Conservation (phyloP, 2,888 invertebrate species). For the Scaptodrosophila latifasciaeformis region DNA sequence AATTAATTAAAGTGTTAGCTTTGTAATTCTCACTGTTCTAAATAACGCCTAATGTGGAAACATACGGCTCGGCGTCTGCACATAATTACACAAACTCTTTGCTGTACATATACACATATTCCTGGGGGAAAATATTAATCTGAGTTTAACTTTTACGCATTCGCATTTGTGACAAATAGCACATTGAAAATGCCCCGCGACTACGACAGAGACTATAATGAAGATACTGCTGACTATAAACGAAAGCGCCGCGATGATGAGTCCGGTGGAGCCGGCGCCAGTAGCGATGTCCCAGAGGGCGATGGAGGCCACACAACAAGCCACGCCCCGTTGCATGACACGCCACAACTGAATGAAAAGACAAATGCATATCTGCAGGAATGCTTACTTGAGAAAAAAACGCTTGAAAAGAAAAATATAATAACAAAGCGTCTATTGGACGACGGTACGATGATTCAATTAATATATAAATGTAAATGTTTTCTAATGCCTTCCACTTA, state of each 20-base stretch:
- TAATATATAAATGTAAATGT: background rate
- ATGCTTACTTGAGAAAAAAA: constrained; percentile 82
- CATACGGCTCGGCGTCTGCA: constrained; percentile 3
- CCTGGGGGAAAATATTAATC: too few species aligned
- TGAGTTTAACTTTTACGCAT: too few species aligned
- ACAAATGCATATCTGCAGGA: constrained; percentile 86
- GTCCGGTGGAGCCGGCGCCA: constrained; percentile 44
- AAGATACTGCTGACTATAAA: constrained; percentile 72
- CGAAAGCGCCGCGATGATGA: constrained; percentile 72
- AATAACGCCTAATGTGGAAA: too few species aligned
- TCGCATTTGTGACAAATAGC: too few species aligned
- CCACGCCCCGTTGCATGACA: constrained; percentile 62
- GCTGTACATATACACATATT: too few species aligned
- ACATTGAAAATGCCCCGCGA: constrained; percentile 74
- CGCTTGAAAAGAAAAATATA: constrained; percentile 81
- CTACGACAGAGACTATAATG: constrained; percentile 73
- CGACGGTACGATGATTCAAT: constrained; percentile 80
- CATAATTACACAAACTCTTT: constrained; percentile 29
- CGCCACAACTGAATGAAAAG: constrained; percentile 79
- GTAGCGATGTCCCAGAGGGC: constrained; percentile 52
- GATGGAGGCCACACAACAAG: constrained; percentile 52
- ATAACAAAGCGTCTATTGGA: constrained; percentile 83
- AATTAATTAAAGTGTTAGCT: too few species aligned
- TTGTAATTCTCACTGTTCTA: too few species aligned
- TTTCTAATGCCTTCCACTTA: background rate